These are phyloP conservation scores for Trisateles emortualis DNA, from an alignment of 2,888 invertebrate genomes.

Conservation along the genomic window DNA sequence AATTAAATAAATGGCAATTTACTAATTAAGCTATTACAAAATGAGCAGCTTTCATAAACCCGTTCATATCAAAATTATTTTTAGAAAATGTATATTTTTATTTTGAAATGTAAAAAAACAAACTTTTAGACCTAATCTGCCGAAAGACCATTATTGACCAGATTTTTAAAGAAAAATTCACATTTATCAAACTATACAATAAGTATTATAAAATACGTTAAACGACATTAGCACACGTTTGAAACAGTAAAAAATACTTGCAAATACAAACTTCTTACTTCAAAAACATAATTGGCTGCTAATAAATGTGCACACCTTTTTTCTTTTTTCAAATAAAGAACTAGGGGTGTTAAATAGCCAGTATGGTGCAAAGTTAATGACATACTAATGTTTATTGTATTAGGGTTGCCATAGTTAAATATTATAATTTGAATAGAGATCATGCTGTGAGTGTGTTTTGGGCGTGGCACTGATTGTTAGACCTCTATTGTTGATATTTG, in stretches of 20 bases:
- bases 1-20: no score
- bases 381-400: slow-evolving; percentile 84
- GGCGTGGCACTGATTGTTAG: slow-evolving; percentile 79
- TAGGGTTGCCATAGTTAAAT: slow-evolving; percentile 80
- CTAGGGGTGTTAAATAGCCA: slow-evolving; percentile 66
- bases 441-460: slow-evolving; percentile 84
- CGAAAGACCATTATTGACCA: no score
- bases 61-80: no score
- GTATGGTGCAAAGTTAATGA: slow-evolving; percentile 82
- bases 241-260: background rate
- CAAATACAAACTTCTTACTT: background rate
- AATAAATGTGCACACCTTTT: slow-evolving; percentile 53
- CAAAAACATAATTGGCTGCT: slow-evolving; percentile 51
- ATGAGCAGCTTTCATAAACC: no score
- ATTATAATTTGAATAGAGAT: slow-evolving; percentile 80
- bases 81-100: no score
- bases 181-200: no score
- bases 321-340: slow-evolving; percentile 53
- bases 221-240: no score
- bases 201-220: no score
- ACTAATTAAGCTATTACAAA: no score
- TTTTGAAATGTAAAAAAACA: no score
- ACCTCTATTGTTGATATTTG: slow-evolving; percentile 76
- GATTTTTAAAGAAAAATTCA: no score
- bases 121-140: no score